These are phyloP conservation scores for Leucoraja erinaceus DNA, from an alignment of 2,113 vertebrate genomes.

Conservation along the genomic window DNA sequence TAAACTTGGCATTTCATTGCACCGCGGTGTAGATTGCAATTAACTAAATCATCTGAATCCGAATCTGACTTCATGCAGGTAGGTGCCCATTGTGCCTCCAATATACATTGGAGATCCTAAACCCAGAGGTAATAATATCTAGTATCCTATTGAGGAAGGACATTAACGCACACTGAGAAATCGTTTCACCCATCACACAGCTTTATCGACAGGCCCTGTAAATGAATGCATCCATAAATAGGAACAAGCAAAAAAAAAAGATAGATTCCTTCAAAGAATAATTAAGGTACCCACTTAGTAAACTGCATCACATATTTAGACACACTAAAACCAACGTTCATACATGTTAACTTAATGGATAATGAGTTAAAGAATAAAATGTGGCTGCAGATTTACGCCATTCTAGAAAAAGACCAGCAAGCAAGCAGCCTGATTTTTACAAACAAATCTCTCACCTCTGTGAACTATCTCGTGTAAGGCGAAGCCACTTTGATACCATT, in stretches of 20 bases:
- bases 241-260: background rate
- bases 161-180: background rate
- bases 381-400: background rate
- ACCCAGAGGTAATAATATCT: background rate
- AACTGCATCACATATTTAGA: background rate
- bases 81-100: too few relatives aligned
- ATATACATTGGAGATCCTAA: background rate
- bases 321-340: background rate
- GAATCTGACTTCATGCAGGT: too few relatives aligned
- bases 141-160: background rate
- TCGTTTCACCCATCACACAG: background rate
- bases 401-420: background rate
- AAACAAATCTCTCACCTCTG: conserved; percentile 62
- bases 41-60: too few relatives aligned
- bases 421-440: background rate
- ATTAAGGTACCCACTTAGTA: background rate
- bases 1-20: too few relatives aligned
- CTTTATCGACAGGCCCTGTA: background rate
- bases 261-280: too few relatives aligned
- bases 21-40: too few relatives aligned
- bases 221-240: background rate
- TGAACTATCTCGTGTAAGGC: conserved; percentile 75
- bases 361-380: background rate
- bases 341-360: background rate
- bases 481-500: conserved; percentile 90